These are phyloP conservation scores for Dasypolia templi DNA, from an alignment of 2,888 invertebrate species.

Conservation along the genomic window DNA sequence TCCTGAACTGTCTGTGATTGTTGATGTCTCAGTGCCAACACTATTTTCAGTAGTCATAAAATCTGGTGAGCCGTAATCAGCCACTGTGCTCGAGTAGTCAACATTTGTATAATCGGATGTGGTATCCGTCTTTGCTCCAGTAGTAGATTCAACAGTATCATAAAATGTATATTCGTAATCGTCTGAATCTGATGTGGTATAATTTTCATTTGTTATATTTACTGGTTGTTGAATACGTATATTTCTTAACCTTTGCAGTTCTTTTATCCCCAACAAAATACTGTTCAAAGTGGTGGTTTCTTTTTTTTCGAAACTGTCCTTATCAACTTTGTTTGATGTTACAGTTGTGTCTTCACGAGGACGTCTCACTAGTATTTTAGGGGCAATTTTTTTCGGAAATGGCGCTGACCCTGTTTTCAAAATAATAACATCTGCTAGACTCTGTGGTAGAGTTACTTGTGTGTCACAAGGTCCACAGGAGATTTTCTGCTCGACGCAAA, in stretches of 20 bases:
- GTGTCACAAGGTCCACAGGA: slow-evolving; percentile 79
- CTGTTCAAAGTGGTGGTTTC: slow-evolving; percentile 67
- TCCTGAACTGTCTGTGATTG: slow-evolving; percentile 20
- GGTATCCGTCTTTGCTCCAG: slow-evolving; percentile 29
- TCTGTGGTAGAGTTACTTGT: slow-evolving; percentile 58
- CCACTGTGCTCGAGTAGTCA: slow-evolving; percentile 31
- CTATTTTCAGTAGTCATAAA: slow-evolving; percentile 11
- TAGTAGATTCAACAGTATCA: slow-evolving; percentile 44
- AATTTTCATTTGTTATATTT: slow-evolving; percentile 24
- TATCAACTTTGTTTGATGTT: slow-evolving; percentile 1
- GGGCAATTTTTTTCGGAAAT: slow-evolving; percentile 26
- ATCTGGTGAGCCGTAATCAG: slow-evolving; percentile 24
- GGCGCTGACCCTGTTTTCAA: slow-evolving; percentile 29
- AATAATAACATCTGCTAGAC: slow-evolving; percentile 46
- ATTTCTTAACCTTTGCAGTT: slow-evolving; percentile 74
- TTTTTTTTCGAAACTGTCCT: slow-evolving; percentile 3
- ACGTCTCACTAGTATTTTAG: slow-evolving; percentile 42
- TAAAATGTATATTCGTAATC: slow-evolving; percentile 70
- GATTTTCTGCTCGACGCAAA: slow-evolving; percentile 78
- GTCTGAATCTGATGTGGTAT: slow-evolving; percentile 46
- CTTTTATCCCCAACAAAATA: slow-evolving; percentile 63
- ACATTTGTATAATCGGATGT: slow-evolving; percentile 25
- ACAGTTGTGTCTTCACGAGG: slow-evolving; percentile 37
- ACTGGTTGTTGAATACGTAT: slow-evolving; percentile 51
- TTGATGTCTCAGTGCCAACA: slow-evolving; percentile 12